Base-by-base conservation (phyloP, 2,888 invertebrate species). In the Nemotelus pantherinus region DNA sequence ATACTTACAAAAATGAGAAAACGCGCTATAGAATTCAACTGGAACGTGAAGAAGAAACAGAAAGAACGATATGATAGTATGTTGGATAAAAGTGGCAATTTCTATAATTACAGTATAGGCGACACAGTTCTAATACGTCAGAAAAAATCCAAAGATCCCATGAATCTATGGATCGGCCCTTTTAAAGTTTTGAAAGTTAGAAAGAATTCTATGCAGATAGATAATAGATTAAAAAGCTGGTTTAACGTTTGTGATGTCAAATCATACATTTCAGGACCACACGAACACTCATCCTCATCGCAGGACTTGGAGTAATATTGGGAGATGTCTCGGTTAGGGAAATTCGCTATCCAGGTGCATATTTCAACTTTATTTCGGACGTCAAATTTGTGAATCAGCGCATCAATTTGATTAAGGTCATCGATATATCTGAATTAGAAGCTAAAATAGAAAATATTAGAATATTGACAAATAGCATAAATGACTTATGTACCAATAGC, bases 221-320 rank as follows among this genome's bases (percentile, higher is more conserved):
- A 63, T 44, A 63, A 39, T 7, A 39, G 63, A 41, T 43, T 63
- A 5, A 63, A 63, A 39, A 63, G 44, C n/a, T 63, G 63, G 41
- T 63, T 43, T 44, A 63, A 63, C 25, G 44, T 43, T 39, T 63
- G 63, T 43, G 63, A 63, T 44, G 6, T 63, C 25, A 63, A 63
- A 4, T 41, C 25, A 25, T 63, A 43, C n/a, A 7, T 63, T 63
- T 63, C 43, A 63, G 63, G n/a, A 10, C 43, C 63, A 43, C 5
- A 43, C 5, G 1, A 39, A 44, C 63, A 53, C 53, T 53, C 63
- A 6, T 63, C 63, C 43, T 43, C 43, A 63, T 63, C 41, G 41
- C 6, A 43, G 41, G 41, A 6, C 6, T 41, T n/a, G 44, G 63
- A 63, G 43, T 43, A 63, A 41, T 63, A 25, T n/a, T 67, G 67